Evolutionary conservation across 2,113 vertebrate species (phyloP), one percentile per base, ranked within the genome.

Genomic region (Petroica traversi): DNA sequence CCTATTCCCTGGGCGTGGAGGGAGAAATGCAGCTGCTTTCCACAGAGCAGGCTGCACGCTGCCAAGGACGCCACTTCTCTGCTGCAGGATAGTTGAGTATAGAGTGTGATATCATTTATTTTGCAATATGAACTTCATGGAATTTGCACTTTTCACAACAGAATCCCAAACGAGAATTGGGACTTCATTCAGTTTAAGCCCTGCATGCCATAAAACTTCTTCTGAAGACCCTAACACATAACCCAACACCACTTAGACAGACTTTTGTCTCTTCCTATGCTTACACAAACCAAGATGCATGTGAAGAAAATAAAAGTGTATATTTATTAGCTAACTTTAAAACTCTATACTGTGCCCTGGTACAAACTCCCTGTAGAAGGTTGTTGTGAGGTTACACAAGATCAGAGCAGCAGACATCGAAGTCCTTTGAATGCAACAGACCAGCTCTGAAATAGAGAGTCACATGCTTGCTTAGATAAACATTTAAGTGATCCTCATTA

Each of bases 21-120:
- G 43, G 75, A 71, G 74, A 72, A 93, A 67, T 71, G 92, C 93
- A 97, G 93, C 96, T 97, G 95, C 90, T 96, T 96, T 94, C 75
- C 15, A 6, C 13, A 51, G 29, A 91, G 66, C 69, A 73, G 85
- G 14, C 54, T 58, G 33, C 51, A 10, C 0, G 0, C 36, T 94
- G 96, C 95, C 94, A 96, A 77, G 80, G 89, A 86, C 82, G 3
- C 68, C 82, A 75, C 90, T 61, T 57, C n/a, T 88, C 88, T 86
- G 55, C 68, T 88, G 78, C 55, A 62, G 36, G 13, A 58, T 63
- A 46, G 55, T 59, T 16, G 59, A 93, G 55, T 26, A 28, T 40
- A 34, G 58, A 62, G 54, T 9, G 71, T 94, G 95, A 93, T 90
- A 88, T 92, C 88, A 94, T 64, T 84, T 66, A 88, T 96, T 95